Evolutionary conservation across 1,140 invertebrate species (phyloP).

Genomic region (Leptonema lineaticorne): DNA sequence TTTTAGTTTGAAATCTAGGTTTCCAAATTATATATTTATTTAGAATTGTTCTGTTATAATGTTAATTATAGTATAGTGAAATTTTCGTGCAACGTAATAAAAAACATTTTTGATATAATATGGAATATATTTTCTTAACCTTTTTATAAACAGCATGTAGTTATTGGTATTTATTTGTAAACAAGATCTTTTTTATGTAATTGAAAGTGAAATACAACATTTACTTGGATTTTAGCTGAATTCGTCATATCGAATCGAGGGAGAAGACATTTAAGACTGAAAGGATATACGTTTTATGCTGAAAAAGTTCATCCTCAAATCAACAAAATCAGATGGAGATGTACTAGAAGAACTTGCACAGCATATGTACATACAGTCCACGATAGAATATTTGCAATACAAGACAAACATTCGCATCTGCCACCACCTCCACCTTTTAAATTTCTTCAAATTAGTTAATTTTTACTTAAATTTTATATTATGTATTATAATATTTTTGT

Average conservation of each 20-base stretch:
- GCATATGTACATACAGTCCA: constrained; percentile 56
- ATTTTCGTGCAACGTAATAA: no score
- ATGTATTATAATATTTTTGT: no score
- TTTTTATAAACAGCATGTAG: no score
- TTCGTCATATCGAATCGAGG: constrained; percentile 57
- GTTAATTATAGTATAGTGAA: no score
- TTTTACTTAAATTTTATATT: not conserved
- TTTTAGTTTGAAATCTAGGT: no score
- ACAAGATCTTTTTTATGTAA: not conserved
- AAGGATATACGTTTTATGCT: constrained; percentile 55
- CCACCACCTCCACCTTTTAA: constrained; percentile 43
- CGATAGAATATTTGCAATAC: constrained; percentile 55
- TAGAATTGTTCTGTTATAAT: no score
- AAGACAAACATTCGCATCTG: constrained; percentile 54
- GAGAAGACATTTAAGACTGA: constrained; percentile 53
- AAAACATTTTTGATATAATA: no score
- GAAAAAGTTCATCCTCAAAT: constrained; percentile 57
- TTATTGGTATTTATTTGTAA: not conserved
- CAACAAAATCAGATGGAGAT: constrained; percentile 55
- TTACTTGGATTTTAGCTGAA: constrained; percentile 52
- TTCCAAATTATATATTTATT: no score
- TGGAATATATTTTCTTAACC: no score
- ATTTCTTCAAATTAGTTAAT: not conserved
- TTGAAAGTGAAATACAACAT: not conserved
- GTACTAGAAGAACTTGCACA: constrained; percentile 55